These are phyloP conservation scores for Clivina fossor DNA, from an alignment of 2,888 invertebrate species.

Conservation along the genomic window DNA sequence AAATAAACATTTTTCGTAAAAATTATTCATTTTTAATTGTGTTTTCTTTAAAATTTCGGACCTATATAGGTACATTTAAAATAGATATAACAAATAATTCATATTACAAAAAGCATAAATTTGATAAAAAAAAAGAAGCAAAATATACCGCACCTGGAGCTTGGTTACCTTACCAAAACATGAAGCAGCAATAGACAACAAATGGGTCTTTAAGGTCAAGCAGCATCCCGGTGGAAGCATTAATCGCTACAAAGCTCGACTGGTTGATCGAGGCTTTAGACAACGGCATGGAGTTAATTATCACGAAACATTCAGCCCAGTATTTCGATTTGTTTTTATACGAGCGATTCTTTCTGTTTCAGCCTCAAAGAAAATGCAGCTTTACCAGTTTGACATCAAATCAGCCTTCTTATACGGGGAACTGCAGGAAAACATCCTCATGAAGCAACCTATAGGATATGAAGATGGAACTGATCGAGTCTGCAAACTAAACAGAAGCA, in stretches of 20 bases:
- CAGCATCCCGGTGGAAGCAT: slow-evolving; percentile 30
- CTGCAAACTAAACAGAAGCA: slow-evolving; percentile 43
- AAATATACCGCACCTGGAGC: too few relatives aligned
- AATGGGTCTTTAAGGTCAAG: slow-evolving; percentile 27
- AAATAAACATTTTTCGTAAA: too few relatives aligned
- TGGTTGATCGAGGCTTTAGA: slow-evolving; percentile 39
- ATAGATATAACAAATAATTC: too few relatives aligned
- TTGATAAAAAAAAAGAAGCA: too few relatives aligned
- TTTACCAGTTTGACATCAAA: slow-evolving; percentile 44
- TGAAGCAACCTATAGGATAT: slow-evolving; percentile 46
- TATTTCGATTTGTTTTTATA: slow-evolving; percentile 42
- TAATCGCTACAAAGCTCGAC: slow-evolving; percentile 40
- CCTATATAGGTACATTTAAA: too few relatives aligned
- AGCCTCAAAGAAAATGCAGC: slow-evolving; percentile 36
- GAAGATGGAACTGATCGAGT: slow-evolving; percentile 41
- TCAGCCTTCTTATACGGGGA: slow-evolving; percentile 44
- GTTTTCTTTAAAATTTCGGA: too few relatives aligned
- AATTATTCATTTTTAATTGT: too few relatives aligned
- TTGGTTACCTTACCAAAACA: background rate
- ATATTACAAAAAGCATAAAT: too few relatives aligned
- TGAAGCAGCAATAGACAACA: slow-evolving; percentile 4
- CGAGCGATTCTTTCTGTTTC: slow-evolving; percentile 41
- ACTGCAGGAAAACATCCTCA: slow-evolving; percentile 44
- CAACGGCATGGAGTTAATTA: slow-evolving; percentile 42
- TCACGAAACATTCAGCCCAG: slow-evolving; percentile 45